Base-by-base conservation (phyloP, 1,140 invertebrate genomes). In the Polyergus mexicanus region DNA sequence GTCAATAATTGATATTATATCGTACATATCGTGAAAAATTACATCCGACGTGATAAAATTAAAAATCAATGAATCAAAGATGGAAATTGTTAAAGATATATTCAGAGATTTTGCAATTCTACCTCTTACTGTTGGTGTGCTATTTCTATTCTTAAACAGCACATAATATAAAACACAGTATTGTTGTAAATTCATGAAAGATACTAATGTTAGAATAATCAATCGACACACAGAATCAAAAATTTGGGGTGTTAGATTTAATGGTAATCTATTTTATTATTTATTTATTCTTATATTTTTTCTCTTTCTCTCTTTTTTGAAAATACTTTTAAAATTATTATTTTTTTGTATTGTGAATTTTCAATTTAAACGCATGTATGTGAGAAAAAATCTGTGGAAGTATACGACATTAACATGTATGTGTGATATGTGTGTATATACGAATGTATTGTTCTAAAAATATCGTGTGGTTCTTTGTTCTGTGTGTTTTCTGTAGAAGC, bases 371-470 rank as follows among this genome's bases (percentile, higher is more conserved):
- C 56, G 84, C 54, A 28, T 85, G 76, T 44, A 58, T 81, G 65
- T 35, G 32, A 28, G 22, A 84, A 85, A 54, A 58, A 54, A 81
- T 88, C 71, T 85, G 80, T 76, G 51, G 28, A 58, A 63, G 84
- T 80, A 90, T 90, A 89, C 86, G 75, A 86, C 80, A 71, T 91
- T 88, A 69, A 88, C 72, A 85, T 78, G 83, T 90, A 84, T 88
- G 66, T 88, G 66, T 90, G 88, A 92, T 92, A 86, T 88, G 85
- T 88, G 75, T 91, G 86, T 85, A 87, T 85, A 91, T 84, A 86
- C 84, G 85, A 86, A 84, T 76, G 62, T 86, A 83, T 86, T 80
- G 78, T 60, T 84, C 77, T 81, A 75, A 87, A 86, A 74, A 65
- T 76, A 32, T 88, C 69, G 8, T 65, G 75, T 63, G 74, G 3